These are phyloP conservation scores for Hipposideros larvatus DNA, from an alignment of 2,797 vertebrate genomes.

Conservation along the genomic window DNA sequence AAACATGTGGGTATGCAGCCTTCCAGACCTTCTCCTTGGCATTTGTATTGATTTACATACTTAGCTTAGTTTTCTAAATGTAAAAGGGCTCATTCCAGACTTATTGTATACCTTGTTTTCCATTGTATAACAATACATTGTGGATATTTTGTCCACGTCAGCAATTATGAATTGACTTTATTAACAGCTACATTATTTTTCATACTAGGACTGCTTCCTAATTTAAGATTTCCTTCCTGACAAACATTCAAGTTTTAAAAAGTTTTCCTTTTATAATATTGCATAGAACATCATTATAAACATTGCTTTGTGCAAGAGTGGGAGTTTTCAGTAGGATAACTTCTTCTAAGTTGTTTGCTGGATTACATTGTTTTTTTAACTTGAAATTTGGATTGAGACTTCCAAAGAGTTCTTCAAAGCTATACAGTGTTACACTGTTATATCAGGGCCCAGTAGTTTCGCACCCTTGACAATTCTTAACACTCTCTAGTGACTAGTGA, in stretches of 20 bases:
- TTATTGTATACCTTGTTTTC: neutral
- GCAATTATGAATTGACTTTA: neutral
- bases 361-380: neutral
- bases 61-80: neutral
- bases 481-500: neutral
- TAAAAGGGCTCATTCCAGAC: neutral
- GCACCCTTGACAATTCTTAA: neutral
- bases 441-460: too few relatives aligned
- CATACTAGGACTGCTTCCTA: neutral
- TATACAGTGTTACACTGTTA: too few relatives aligned
- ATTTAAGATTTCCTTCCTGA: neutral
- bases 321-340: neutral
- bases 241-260: neutral
- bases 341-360: neutral
- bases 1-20: neutral
- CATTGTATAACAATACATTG: neutral
- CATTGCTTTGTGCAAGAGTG: neutral
- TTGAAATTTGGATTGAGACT: neutral
- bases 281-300: neutral
- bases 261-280: neutral
- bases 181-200: neutral
- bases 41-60: neutral
- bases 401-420: neutral
- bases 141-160: neutral
- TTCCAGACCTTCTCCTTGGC: neutral